phyloP scores from a whole-genome alignment of 2,797 vertebrate species.

The Sciurus vulgaris region DNA sequence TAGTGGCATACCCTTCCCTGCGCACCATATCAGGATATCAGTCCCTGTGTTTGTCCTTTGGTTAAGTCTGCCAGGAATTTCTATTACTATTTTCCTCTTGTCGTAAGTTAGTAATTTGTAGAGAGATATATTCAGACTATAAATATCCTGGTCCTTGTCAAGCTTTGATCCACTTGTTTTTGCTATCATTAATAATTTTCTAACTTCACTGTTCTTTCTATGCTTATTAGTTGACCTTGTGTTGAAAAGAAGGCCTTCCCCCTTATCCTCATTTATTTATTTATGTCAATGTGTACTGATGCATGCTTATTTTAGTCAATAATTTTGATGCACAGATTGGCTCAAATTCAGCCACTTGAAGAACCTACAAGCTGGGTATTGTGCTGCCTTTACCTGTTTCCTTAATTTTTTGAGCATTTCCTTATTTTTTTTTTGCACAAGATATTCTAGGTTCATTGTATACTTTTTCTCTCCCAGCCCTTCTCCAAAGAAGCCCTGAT shows the following conservation, averaged over 20 bases:
- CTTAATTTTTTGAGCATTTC: neutral
- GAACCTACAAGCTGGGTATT: neutral
- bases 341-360: neutral
- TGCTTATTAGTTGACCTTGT: neutral
- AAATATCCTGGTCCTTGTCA: neutral
- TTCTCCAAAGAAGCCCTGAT: neutral
- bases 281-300: neutral
- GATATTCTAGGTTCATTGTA: neutral
- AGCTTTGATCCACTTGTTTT: constrained; percentile 10
- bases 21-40: neutral
- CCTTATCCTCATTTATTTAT: neutral
- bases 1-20: neutral
- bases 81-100: neutral
- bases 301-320: constrained; percentile 20
- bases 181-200: neutral
- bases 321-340: constrained; percentile 4
- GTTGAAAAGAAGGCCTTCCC: neutral
- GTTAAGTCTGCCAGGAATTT: neutral
- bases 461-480: neutral
- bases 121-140: neutral
- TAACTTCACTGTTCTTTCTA: neutral
- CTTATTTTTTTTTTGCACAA: neutral
- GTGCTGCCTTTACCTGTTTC: neutral
- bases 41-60: neutral
- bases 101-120: neutral